Conservation (phyloP, 2,888 invertebrate species). For the Drosophila flavopinicola region DNA sequence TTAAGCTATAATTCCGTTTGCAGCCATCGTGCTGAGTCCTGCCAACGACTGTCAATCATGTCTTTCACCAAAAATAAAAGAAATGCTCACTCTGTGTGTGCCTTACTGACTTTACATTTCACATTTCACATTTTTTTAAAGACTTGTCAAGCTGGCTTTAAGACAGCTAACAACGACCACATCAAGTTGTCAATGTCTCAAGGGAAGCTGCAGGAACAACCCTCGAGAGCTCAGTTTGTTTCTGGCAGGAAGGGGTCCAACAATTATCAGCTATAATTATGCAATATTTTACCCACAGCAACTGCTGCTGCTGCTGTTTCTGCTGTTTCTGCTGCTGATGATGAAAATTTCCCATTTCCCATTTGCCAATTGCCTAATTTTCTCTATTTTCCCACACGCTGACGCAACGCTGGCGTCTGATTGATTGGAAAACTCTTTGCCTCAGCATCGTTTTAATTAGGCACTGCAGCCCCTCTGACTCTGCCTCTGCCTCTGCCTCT, state of each 20-base stretch:
- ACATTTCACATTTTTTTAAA: slow-evolving; percentile 27
- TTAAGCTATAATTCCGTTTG: slow-evolving; percentile 78
- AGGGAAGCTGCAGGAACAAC: slow-evolving; percentile 57
- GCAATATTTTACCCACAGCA: slow-evolving; percentile 57
- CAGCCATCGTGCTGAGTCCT: slow-evolving; percentile 67
- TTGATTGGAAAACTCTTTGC: slow-evolving; percentile 75
- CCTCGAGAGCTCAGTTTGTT: slow-evolving; percentile 35
- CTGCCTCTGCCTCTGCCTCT: neutral
- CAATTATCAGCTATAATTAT: slow-evolving; percentile 77
- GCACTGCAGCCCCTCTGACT: slow-evolving; percentile 38
- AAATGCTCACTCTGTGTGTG: slow-evolving; percentile 40
- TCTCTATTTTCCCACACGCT: slow-evolving; percentile 60
- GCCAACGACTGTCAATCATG: slow-evolving; percentile 73
- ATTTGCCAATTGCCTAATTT: slow-evolving; percentile 80
- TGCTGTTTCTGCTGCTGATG: slow-evolving; percentile 30
- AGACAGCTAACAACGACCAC: slow-evolving; percentile 58
- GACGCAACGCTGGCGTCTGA: slow-evolving; percentile 56
- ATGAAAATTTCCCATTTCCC: slow-evolving; percentile 46
- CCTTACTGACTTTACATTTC: slow-evolving; percentile 71
- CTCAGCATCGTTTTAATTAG: slow-evolving; percentile 67
- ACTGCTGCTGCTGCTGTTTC: slow-evolving; percentile 16
- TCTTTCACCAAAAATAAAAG: slow-evolving; percentile 52
- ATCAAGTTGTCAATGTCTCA: slow-evolving; percentile 67
- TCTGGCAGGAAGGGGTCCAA: slow-evolving; percentile 21
- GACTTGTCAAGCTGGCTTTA: slow-evolving; percentile 70